These are phyloP conservation scores for Aplidium turbinatum DNA, from an alignment of 23 tunicate genomes.

Conservation along the genomic window DNA sequence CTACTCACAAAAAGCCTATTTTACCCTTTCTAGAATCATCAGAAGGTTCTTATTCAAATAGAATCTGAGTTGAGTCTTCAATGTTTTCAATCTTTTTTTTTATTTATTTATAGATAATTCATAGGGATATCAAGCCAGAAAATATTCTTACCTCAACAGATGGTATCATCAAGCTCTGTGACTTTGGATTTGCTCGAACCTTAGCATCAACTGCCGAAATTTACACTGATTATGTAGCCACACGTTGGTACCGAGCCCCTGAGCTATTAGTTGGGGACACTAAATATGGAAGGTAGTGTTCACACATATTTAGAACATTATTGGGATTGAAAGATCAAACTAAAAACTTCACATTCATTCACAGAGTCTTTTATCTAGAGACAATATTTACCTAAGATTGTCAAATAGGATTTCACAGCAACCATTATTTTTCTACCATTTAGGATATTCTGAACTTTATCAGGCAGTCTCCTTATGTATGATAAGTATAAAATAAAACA, in stretches of 20 bases:
- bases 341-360: too few species aligned
- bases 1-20: too few species aligned
- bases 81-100: too few species aligned
- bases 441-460: too few species aligned
- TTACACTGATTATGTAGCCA: constrained; percentile 97
- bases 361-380: not conserved
- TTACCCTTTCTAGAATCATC: too few species aligned
- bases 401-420: not conserved
- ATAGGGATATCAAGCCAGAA: constrained; percentile 99
- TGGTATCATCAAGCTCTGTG: constrained; percentile 96
- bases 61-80: too few species aligned
- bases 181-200: constrained; percentile 99
- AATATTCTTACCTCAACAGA: constrained; percentile 87
- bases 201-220: constrained; percentile 84
- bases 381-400: not conserved
- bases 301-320: too few species aligned
- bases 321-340: too few species aligned
- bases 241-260: constrained; percentile 99
- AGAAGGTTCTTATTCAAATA: too few species aligned
- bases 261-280: constrained; percentile 95
- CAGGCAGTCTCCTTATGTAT: too few species aligned
- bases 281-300: constrained; percentile 90
- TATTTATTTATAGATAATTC: constrained; percentile 89
- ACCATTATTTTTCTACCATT: too few species aligned
- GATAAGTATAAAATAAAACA: too few species aligned